Percentiles rank a stretch among this genome's conserved stretches.
These are phyloP conservation scores for Cryptoprocta ferox DNA, from an alignment of 2,797 vertebrate genomes.

Conservation along the genomic window DNA sequence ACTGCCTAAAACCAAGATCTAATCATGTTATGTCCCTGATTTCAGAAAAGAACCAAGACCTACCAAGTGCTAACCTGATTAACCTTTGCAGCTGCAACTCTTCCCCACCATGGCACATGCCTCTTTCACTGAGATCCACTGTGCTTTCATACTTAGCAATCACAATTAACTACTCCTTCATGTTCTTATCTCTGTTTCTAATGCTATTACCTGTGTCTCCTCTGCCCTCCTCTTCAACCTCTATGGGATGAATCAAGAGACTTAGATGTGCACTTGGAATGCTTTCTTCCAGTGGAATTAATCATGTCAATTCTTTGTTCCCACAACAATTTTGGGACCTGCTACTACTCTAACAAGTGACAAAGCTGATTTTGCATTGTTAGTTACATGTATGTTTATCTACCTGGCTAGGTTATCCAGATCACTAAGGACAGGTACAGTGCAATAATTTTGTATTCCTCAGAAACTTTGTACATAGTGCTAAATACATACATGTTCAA, in stretches of 20 bases:
- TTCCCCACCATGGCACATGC: background rate
- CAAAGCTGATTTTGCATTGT: background rate
- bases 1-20: background rate
- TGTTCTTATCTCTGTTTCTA: background rate
- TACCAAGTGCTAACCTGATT: background rate
- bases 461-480: background rate
- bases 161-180: background rate
- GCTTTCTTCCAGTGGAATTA: background rate
- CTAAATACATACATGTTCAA: background rate
- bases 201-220: background rate
- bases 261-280: background rate
- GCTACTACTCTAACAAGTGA: background rate
- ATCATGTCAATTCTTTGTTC: background rate
- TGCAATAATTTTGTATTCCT: background rate
- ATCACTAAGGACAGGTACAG: background rate
- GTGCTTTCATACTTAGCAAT: background rate
- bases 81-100: background rate
- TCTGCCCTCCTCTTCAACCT: background rate
- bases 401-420: background rate
- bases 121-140: background rate
- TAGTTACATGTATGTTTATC: background rate
- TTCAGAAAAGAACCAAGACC: background rate
- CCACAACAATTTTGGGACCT: background rate
- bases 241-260: background rate
- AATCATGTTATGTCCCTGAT: background rate